Evolutionary conservation across 1,140 invertebrate genomes (phyloP), one percentile per base, ranked within the genome.

Genomic region (Octopus bimaculoides): DNA sequence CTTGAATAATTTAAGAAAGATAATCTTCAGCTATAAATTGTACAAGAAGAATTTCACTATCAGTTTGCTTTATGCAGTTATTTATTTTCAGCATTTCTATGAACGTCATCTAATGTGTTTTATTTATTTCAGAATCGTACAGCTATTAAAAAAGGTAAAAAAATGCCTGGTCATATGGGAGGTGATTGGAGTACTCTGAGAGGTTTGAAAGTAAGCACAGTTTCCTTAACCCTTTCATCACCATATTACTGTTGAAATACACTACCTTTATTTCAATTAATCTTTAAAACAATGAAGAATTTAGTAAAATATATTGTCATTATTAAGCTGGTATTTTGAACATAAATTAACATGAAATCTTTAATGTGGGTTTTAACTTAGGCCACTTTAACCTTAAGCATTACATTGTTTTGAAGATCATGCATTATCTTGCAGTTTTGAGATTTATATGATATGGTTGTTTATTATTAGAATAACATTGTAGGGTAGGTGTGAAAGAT

Each of bases 91-190:
- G 10, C 8, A 9, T 14, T 12, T 17, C 5, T 77, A 54, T 56
- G 5, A 69, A 8, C 41, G 12, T 54, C 5, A 7, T 55, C n/a
- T 12, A 9, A 12, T 17, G 41, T 17, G 12, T 26, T 56, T 14
- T 80, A 78, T 56, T 81, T 66, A n/a, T 83, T 86, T 69, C 78
- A 91, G 88, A 84, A 93, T 84, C 96, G 96, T 89, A 94, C 92
- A 6, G 91, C 96, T 82, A 94, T 99, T 41, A 96, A 96, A 94
- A 96, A 96, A 76, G 98, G 98, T 78, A 97, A 95, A 54, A 97
- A 98, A 92, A 93, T 99, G 94, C 96, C 97, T 71, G 98, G 98
- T 56, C 95, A 98, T 86, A 99, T 99, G 97, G 98, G 98, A 87
- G 90, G 90, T 90, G 81, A 95, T 74, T 87, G 93, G 91, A 92